A percentile compares a stretch with the other conserved stretches of the same genome.
These are phyloP conservation scores for Lutraria lutraria DNA, from an alignment of 2,888 invertebrate species.

Conservation along the genomic window DNA sequence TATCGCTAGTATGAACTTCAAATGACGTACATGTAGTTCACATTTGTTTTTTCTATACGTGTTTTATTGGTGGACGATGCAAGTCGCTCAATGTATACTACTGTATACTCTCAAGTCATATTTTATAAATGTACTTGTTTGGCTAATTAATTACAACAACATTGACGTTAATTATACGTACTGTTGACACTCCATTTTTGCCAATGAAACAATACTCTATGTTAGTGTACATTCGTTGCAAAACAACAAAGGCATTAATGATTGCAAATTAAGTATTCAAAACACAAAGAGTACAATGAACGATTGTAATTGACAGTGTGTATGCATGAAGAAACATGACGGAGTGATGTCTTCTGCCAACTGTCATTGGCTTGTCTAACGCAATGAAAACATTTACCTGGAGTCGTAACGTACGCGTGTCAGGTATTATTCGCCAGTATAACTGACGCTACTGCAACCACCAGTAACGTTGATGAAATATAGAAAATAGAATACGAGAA, in stretches of 20 bases:
- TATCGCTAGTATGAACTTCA: no score
- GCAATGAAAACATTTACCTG: not conserved
- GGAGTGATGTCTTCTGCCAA: not conserved
- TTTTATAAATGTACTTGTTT: not conserved
- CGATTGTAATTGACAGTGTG: conserved; percentile 25
- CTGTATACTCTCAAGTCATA: not conserved
- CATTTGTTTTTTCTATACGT: not conserved
- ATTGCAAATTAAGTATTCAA: conserved; percentile 33
- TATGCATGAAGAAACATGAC: conserved; percentile 22
- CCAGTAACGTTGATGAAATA: not conserved
- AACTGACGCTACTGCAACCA: not conserved
- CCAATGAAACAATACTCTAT: not conserved
- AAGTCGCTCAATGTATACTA: not conserved
- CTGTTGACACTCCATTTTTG: not conserved
- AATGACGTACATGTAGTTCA: no score
- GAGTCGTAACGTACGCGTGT: not conserved
- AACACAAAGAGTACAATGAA: conserved; percentile 38
- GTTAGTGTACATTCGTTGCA: not conserved
- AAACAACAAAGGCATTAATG: conserved; percentile 13
- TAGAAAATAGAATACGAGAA: not conserved
- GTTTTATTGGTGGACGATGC: not conserved
- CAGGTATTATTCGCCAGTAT: not conserved
- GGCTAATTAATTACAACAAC: not conserved
- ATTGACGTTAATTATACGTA: not conserved
- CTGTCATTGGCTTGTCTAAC: conserved; percentile 19